These are phyloP conservation scores for Leptinotarsa texana DNA, from an alignment of 1,140 invertebrate species.

Conservation along the genomic window DNA sequence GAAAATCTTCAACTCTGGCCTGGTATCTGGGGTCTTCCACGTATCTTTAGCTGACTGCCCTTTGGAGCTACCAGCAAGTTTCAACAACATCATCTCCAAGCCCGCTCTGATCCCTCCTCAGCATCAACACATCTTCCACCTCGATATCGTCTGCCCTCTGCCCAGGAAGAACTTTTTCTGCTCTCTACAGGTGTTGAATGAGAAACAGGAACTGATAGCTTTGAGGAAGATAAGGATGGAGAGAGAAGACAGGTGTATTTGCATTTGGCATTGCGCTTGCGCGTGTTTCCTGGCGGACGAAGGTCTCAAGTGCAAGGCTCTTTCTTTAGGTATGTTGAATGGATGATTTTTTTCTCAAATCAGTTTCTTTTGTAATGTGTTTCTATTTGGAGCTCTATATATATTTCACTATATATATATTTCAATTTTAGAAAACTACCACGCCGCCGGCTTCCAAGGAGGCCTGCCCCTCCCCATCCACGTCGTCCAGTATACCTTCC, in stretches of 20 bases:
- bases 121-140: conserved; percentile 53
- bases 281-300: conserved; percentile 50
- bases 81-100: conserved; percentile 52
- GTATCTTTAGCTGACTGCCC: conserved; percentile 56
- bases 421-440: conserved; percentile 49
- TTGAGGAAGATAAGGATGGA: conserved; percentile 53
- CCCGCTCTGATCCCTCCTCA: conserved; percentile 54
- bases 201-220: conserved; percentile 54
- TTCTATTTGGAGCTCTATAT: too few relatives aligned
- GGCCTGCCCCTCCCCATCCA: conserved; percentile 50
- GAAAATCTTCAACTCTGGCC: conserved; percentile 56
- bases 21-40: conserved; percentile 52
- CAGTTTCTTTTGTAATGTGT: too few relatives aligned
- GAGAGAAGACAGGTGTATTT: conserved; percentile 56
- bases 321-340: conserved; percentile 42
- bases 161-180: conserved; percentile 54
- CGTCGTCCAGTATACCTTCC: conserved; percentile 42
- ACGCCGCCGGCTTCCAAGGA: conserved; percentile 57
- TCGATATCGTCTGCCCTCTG: conserved; percentile 53
- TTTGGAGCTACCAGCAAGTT: conserved; percentile 53
- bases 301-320: conserved; percentile 52
- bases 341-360: too few relatives aligned
- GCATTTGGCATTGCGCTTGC: conserved; percentile 58
- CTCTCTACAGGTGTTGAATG: conserved; percentile 55
- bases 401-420: too few relatives aligned